Evolutionary conservation across 2,797 vertebrate genomes (phyloP).

Genomic region (Tiaroga cobitis): DNA sequence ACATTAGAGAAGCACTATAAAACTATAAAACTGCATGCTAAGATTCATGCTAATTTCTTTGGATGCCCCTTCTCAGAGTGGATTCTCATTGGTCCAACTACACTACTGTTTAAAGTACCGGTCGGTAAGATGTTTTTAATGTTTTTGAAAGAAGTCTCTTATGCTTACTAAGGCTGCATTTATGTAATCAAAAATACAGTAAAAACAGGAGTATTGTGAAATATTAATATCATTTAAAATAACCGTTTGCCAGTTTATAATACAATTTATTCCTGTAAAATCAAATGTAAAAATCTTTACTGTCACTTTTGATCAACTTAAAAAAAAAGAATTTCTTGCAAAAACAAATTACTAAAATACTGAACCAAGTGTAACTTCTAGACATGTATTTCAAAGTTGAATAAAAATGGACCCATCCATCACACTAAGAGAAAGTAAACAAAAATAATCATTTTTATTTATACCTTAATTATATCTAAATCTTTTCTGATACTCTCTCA

Average conservation of each 20-base stretch:
- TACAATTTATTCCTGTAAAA: not conserved
- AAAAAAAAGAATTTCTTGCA: not conserved
- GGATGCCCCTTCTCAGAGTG: not conserved
- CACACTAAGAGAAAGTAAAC: not conserved
- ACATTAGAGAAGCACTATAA: not conserved
- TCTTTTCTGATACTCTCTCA: not conserved
- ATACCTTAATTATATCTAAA: not conserved
- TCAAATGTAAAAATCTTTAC: not conserved
- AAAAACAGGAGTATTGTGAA: not conserved
- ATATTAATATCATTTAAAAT: not conserved
- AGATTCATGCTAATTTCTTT: not conserved
- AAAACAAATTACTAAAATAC: too few relatives aligned
- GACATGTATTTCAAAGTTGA: not conserved
- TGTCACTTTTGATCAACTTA: not conserved
- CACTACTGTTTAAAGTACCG: not conserved
- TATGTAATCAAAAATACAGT: not conserved
- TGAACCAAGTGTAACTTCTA: not conserved
- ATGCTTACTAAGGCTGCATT: not conserved
- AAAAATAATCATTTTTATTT: not conserved
- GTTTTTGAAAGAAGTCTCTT: not conserved
- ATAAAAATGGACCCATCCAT: not conserved
- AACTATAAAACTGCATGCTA: not conserved
- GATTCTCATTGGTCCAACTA: not conserved
- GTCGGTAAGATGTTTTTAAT: not conserved
- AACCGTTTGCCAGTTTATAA: not conserved